Evolutionary conservation across 2,797 vertebrate genomes (phyloP), one percentile per base, ranked within the genome.

Genomic region (Sebastes nivosus): DNA sequence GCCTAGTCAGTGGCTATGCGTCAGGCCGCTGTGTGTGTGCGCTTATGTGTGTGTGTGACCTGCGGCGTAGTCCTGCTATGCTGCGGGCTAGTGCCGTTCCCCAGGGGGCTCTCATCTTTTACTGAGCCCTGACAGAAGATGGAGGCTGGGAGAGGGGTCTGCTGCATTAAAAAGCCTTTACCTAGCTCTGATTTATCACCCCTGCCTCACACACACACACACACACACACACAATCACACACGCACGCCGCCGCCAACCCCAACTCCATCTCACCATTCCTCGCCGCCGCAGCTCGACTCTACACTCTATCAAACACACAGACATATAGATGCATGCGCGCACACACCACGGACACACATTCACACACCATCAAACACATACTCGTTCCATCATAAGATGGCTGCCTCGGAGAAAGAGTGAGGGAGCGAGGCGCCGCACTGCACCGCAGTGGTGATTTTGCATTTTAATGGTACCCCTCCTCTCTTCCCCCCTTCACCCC

Each of bases 141-240:
- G 95, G 95, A 96, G 95, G 95, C 93, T 94, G 95, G 89, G 91
- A 95, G 94, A 94, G 88, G 93, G 93, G 95, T 96, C 92, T 82
- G 95, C 95, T 95, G 94, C 94, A 96, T 96, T 96, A 96, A 96
- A 96, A 96, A 97, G 94, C 95, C 96, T 96, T 96, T 96, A 96
- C 95, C 95, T 95, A 90, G 93, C 89, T 83, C 94, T 96, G 96
- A 97, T 97, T 97, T 97, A 96, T 97, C 93, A 94, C 92, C 93
- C 80, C 90, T 90, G 90, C 93, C 93, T 92, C 87, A 75, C 89
- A 75, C 90, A 77, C 66, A 75, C 83, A 70, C 83, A 70, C 81
- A 67, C 82, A 18, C 46, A 63, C 77, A 60, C 80, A 66, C 76
- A 73, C 82, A 77, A 57, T 58, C 81, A 63, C 73, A 67, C 82